Base-by-base conservation (phyloP, 2,888 invertebrate species). In the Lordiphosa andalusiaca region DNA sequence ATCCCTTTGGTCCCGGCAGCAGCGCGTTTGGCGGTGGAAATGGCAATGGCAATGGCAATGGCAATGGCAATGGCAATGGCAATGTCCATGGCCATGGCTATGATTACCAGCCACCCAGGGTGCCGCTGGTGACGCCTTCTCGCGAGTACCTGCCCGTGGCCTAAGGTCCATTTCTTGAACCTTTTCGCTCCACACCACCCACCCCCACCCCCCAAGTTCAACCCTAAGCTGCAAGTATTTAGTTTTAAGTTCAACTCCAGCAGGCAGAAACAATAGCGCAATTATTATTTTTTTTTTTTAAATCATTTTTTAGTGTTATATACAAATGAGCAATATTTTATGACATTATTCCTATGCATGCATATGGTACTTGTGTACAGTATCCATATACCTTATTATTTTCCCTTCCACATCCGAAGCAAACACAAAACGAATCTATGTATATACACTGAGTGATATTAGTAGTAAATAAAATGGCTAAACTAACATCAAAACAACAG, bases 381-480 rank as follows among this genome's bases (percentile, higher is more conserved):
- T 12, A 33, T n/a, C 57, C 53, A 57, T 60, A 65, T 63, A 51
- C 42, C 42, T 38, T 55, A 35, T 30, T 62, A 48, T 64, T 37
- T 51, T 38, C 46, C 3, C 39, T 16, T 25, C 30, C 53, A 38
- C 37, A 39, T 9, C 25, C 36, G 47, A 19, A 33, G 13, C 40
- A 30, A 44, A 57, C 49, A 62, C 30, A 42, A 53, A 44, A 57
- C 57, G 60, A 60, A 62, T 60, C 73, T 76, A 80, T 83, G 76
- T 76, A 80, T 83, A 81, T 80, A 83, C 80, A 82, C 82, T 81
- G 82, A 82, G 82, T 82, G 82, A 82, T 82, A 82, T 82, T 82
- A 82, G 84, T 78, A 78, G 73, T 84, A 83, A 84, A 78, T 78
- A 78, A 82, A 83, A 77, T 70, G 73, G 75, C 75, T 69, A 81